Conservation (phyloP, 2,888 invertebrate species). For the Tortrix viridana region DNA sequence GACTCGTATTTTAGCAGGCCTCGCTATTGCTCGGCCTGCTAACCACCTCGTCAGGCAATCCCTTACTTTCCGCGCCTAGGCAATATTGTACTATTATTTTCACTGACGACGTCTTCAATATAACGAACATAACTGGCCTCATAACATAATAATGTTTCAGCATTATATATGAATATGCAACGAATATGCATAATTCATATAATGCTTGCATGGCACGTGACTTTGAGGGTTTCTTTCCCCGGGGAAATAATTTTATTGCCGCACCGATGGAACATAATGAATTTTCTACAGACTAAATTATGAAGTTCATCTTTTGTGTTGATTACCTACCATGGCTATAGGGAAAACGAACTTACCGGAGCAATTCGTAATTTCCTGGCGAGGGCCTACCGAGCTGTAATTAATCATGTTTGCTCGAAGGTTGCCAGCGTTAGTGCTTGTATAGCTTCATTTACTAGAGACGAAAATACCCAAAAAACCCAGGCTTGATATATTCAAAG, state of each 20-base stretch:
- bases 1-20: too few species aligned
- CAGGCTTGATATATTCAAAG: slow-evolving; percentile 15
- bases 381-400: slow-evolving; percentile 44
- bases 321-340: slow-evolving; percentile 18
- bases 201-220: slow-evolving; percentile 48
- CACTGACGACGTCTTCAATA: slow-evolving; percentile 2
- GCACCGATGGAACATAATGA: slow-evolving; percentile 22
- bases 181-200: slow-evolving; percentile 62
- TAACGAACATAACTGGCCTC: slow-evolving; percentile 43
- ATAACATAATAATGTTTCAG: slow-evolving; percentile 59
- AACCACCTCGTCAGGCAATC: too few species aligned
- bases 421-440: slow-evolving; percentile 27
- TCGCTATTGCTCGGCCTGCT: too few species aligned
- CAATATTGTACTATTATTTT: not conserved
- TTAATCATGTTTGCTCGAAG: slow-evolving; percentile 49
- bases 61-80: too few species aligned
- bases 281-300: slow-evolving; percentile 22
- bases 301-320: slow-evolving; percentile 12
- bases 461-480: slow-evolving; percentile 2
- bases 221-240: slow-evolving; percentile 44
- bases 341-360: slow-evolving; percentile 24
- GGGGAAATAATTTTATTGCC: slow-evolving; percentile 38
- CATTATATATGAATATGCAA: slow-evolving; percentile 56
- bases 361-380: slow-evolving; percentile 38
- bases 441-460: slow-evolving; percentile 5